phyloP scores from a whole-genome alignment of 2,113 vertebrate species.

The Chlamydotis undulata region DNA sequence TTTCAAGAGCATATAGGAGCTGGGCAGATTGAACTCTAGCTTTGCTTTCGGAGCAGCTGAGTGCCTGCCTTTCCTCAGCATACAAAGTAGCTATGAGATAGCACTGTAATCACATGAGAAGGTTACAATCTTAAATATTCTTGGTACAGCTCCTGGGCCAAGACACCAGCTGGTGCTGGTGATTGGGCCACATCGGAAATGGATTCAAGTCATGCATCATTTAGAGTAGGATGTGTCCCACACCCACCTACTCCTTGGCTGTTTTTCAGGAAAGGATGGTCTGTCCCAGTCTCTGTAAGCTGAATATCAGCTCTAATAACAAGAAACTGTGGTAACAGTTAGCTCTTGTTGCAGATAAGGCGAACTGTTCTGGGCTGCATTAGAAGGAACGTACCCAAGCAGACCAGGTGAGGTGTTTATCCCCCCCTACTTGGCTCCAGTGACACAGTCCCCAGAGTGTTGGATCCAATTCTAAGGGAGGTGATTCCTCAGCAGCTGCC shows the following conservation, averaged over 20 bases:
- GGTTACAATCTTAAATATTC: background rate
- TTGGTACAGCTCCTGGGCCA: background rate
- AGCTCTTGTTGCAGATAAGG: background rate
- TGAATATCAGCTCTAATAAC: background rate
- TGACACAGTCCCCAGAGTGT: background rate
- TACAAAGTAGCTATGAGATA: background rate
- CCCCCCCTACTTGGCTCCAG: background rate
- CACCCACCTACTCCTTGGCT: background rate
- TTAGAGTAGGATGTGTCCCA: background rate
- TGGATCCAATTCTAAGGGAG: background rate
- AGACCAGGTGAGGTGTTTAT: background rate
- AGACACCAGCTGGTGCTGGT: background rate
- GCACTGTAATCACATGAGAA: background rate
- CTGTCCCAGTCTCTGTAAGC: background rate
- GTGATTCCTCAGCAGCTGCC: background rate
- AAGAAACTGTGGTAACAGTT: background rate
- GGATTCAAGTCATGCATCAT: background rate
- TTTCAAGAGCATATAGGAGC: background rate
- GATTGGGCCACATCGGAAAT: fast-evolving
- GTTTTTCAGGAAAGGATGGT: background rate
- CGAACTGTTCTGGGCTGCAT: background rate
- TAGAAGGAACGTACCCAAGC: background rate
- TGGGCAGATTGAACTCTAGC: background rate
- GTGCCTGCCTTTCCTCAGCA: background rate
- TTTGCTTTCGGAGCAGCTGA: background rate